Conservation (phyloP, 2,797 vertebrate species). For the Galago senegalensis region DNA sequence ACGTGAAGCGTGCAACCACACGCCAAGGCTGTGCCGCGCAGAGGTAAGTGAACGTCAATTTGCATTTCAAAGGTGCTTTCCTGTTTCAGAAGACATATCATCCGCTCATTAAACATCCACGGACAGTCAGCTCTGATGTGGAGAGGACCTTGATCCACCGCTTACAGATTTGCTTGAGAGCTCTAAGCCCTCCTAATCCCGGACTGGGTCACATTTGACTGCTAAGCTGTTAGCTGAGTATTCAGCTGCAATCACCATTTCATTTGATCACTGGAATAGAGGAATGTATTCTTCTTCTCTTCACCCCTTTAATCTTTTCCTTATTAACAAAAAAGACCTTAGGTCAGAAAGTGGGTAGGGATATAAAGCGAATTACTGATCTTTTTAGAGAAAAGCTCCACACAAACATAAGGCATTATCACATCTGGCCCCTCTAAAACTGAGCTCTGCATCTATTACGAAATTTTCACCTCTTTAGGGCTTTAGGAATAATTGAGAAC, state of each 20-base stretch:
- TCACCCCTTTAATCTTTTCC: conserved; percentile 71
- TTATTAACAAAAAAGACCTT: conserved; percentile 66
- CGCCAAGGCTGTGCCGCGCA: background rate
- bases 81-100: conserved; percentile 25
- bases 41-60: background rate
- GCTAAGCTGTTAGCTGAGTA: conserved; percentile 32
- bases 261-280: conserved; percentile 68
- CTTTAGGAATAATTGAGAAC: conserved; percentile 47
- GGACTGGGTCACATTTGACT: conserved; percentile 12
- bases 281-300: conserved; percentile 54
- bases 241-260: conserved; percentile 46
- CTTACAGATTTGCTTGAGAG: conserved; percentile 45
- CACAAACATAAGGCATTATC: conserved; percentile 6
- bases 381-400: conserved; percentile 49
- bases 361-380: conserved; percentile 48
- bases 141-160: background rate
- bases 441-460: background rate
- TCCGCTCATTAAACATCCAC: conserved; percentile 16
- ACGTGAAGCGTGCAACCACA: background rate
- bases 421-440: background rate
- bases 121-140: background rate
- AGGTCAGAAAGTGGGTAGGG: conserved; percentile 12
- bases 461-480: conserved; percentile 13
- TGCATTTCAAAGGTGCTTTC: conserved; percentile 61
- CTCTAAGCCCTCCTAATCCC: conserved; percentile 51